Conservation (phyloP, 2,113 vertebrate species). For the Cariama cristata region DNA sequence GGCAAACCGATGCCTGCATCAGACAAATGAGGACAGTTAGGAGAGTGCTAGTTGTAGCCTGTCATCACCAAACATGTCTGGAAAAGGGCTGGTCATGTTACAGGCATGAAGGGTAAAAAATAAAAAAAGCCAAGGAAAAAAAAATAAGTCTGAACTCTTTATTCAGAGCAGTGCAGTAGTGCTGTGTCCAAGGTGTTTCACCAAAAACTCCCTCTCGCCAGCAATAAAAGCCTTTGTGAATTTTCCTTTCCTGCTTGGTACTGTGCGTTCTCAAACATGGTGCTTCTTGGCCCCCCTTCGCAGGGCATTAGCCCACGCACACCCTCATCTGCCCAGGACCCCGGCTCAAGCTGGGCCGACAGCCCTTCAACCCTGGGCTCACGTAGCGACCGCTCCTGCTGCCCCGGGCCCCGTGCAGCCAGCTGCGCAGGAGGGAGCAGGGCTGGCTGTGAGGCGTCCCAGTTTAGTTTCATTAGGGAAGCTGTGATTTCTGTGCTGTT, state of each 20-base stretch:
- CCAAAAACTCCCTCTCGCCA: not conserved
- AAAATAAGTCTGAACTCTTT: not conserved
- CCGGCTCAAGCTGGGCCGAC: not conserved
- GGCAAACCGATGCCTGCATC: not conserved
- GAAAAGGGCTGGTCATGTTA: not conserved
- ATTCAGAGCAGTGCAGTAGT: not conserved
- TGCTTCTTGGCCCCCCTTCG: not conserved
- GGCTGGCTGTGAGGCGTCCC: not conserved
- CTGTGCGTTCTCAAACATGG: not conserved
- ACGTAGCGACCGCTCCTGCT: not conserved
- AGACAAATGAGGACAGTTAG: not conserved
- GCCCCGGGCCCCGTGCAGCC: accelerated
- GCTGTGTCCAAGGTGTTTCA: not conserved
- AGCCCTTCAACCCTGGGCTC: not conserved
- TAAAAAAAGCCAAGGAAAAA: not conserved
- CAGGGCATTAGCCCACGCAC: not conserved
- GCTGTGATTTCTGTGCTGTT: not conserved
- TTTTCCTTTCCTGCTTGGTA: not conserved
- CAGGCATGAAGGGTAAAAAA: not conserved
- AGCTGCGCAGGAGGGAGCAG: not conserved
- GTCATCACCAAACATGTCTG: not conserved
- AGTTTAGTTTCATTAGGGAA: accelerated
- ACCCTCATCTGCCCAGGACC: not conserved
- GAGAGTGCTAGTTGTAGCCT: conserved; percentile 12
- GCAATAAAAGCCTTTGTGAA: not conserved